Conservation (phyloP, 2,888 invertebrate species). For the Caenorhabditis sinica region DNA sequence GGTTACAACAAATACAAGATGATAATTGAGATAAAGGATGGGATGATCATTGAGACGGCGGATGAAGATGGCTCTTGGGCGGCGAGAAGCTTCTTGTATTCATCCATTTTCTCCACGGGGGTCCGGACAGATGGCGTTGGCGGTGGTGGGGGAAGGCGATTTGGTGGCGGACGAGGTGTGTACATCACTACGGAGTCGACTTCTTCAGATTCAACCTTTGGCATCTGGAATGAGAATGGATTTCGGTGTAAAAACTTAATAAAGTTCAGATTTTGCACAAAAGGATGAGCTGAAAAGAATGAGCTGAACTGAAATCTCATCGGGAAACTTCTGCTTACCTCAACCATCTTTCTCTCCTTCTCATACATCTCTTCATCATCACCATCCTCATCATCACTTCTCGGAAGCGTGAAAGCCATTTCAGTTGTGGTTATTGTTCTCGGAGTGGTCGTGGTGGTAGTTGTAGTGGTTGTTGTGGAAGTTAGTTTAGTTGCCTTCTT, state of each 20-base stretch:
- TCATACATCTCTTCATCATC: not conserved
- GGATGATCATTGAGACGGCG: constrained; percentile 18
- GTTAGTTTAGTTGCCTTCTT: constrained; percentile 29
- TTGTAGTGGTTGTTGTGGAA: constrained; percentile 14
- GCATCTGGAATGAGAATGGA: constrained; percentile 30
- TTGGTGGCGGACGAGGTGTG: constrained; percentile 20
- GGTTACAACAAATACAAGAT: constrained; percentile 15
- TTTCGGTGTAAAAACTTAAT: no score
- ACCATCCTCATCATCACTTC: constrained; percentile 19
- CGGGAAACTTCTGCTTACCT: constrained; percentile 33
- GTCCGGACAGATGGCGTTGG: constrained; percentile 52
- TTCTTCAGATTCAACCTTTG: not conserved
- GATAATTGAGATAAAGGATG: constrained; percentile 24
- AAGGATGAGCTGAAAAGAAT: no score
- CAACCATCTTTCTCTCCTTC: constrained; percentile 16
- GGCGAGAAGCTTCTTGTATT: constrained; percentile 47
- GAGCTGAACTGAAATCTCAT: no score
- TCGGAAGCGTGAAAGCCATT: not conserved
- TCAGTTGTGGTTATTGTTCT: not conserved
- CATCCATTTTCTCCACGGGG: constrained; percentile 47
- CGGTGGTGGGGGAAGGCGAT: not conserved
- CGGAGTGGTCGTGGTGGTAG: not conserved
- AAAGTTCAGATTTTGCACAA: no score
- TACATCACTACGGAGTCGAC: constrained; percentile 31
- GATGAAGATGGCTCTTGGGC: constrained; percentile 7